A percentile compares a stretch with the other conserved stretches of the same genome.
Conservation (phyloP, 2,888 invertebrate genomes). For the Odontocerum albicorne region DNA sequence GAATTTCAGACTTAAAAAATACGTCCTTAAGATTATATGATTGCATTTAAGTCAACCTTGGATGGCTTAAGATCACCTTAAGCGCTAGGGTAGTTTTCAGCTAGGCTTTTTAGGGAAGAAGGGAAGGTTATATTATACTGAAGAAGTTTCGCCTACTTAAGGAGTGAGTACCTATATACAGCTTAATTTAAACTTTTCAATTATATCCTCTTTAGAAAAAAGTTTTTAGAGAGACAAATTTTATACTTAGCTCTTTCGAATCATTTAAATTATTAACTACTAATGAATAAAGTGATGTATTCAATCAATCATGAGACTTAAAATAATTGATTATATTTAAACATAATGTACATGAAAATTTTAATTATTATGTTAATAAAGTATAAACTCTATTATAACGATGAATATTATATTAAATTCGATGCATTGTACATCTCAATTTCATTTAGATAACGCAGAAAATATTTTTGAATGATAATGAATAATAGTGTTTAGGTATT, state of each 20-base stretch:
- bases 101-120: constrained; percentile 31
- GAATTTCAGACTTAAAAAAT: constrained; percentile 35
- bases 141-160: constrained; percentile 20
- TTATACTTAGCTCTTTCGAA: constrained; percentile 29
- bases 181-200: constrained; percentile 27
- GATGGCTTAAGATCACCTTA: constrained; percentile 27
- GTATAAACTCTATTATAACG: constrained; percentile 9
- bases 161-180: constrained; percentile 31
- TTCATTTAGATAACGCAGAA: constrained; percentile 27
- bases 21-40: constrained; percentile 33
- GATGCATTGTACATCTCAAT: constrained; percentile 12
- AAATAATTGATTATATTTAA: constrained; percentile 21
- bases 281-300: constrained; percentile 26
- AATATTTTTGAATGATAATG: constrained; percentile 27
- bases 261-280: constrained; percentile 15
- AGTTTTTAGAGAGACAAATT: constrained; percentile 27
- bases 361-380: constrained; percentile 13
- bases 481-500: constrained; percentile 15
- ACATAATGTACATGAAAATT: constrained; percentile 19
- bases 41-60: constrained; percentile 13
- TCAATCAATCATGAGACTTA: constrained; percentile 35
- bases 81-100: constrained; percentile 27
- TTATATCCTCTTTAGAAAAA: constrained; percentile 26
- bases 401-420: constrained; percentile 7
- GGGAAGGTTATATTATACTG: constrained; percentile 18